Conservation (phyloP, 2,888 invertebrate genomes). For the Malthinus flaveolus region DNA sequence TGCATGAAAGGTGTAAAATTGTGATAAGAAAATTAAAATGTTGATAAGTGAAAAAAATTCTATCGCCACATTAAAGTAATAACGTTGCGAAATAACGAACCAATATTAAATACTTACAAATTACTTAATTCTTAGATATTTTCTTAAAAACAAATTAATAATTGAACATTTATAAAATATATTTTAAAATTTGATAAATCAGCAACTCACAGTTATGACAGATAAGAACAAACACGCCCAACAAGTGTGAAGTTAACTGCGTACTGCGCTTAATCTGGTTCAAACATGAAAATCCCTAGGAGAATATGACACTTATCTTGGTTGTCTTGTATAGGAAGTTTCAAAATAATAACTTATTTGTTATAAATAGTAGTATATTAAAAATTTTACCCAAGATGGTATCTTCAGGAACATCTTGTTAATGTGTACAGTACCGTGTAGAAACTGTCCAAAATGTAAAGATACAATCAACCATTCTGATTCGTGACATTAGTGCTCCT, state of each 20-base stretch:
- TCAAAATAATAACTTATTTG: too few relatives aligned
- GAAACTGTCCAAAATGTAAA: too few relatives aligned
- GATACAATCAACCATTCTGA: too few relatives aligned
- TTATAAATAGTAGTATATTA: too few relatives aligned
- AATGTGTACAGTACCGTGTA: too few relatives aligned
- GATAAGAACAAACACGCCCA: conserved; percentile 13
- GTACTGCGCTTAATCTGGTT: too few relatives aligned
- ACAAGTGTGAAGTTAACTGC: conserved; percentile 14
- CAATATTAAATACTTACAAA: not conserved
- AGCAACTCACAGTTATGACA: conserved; percentile 7
- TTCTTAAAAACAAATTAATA: conserved; percentile 1
- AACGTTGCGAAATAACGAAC: not conserved
- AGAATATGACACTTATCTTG: too few relatives aligned
- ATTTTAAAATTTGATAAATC: conserved; percentile 14
- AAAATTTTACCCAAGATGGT: too few relatives aligned
- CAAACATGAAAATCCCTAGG: too few relatives aligned
- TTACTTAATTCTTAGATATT: not conserved
- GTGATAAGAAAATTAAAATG: not conserved
- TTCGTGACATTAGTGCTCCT: too few relatives aligned
- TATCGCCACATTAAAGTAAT: not conserved
- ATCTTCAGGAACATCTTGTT: too few relatives aligned
- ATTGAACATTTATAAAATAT: not conserved
- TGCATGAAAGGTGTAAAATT: conserved; percentile 4
- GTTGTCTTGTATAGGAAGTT: too few relatives aligned
- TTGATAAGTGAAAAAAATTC: not conserved